phyloP scores from a whole-genome alignment of 2,113 vertebrate genomes.

The Bubo blakistoni region DNA sequence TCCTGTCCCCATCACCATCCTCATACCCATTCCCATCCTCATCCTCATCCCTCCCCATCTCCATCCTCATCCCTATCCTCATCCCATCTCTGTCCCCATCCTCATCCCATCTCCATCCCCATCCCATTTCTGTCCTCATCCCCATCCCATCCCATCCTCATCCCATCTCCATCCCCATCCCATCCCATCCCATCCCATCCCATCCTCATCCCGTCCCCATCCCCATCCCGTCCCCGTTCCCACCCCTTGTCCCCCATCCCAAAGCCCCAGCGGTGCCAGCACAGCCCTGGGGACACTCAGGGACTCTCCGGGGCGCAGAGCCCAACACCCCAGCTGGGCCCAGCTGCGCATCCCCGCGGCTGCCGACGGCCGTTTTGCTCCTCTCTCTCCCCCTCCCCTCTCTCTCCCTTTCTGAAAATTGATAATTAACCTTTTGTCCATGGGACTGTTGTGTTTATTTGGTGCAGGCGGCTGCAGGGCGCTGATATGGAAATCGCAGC shows the following conservation, averaged over 20 bases:
- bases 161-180: fast-evolving
- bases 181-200: fast-evolving
- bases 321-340: background rate
- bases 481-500: constrained; percentile 87
- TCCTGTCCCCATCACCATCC: no score
- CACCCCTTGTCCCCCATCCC: no score
- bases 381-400: background rate
- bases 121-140: no score
- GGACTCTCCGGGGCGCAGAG: fast-evolving
- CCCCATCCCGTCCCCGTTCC: no score
- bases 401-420: constrained; percentile 73
- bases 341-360: background rate
- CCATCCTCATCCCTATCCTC: fast-evolving
- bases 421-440: constrained; percentile 85
- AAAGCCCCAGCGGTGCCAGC: fast-evolving
- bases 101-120: background rate
- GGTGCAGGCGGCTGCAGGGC: constrained; percentile 77
- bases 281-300: background rate
- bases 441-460: constrained; percentile 79
- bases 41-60: fast-evolving
- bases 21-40: no score
- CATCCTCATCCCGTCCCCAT: fast-evolving
- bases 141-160: no score
- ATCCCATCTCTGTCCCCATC: fast-evolving
- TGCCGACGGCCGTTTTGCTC: background rate